Percentiles rank a stretch among this genome's conserved stretches.
Evolutionary conservation across 2,797 vertebrate genomes (phyloP).

Genomic region (Cyclura pinguis): DNA sequence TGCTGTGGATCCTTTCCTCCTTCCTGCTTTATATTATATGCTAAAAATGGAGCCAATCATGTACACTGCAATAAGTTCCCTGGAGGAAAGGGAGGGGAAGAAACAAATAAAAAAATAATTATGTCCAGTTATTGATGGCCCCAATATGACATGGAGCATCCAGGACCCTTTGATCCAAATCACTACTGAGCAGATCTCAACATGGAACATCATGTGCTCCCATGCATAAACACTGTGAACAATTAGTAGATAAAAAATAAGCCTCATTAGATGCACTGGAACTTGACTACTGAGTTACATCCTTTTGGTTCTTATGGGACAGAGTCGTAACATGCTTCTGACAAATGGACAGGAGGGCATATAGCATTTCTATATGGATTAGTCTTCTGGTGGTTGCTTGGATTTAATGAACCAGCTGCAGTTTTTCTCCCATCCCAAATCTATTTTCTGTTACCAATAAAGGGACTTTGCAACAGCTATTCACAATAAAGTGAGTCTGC

Average conservation of each 20-base stretch:
- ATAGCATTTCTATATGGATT: background rate
- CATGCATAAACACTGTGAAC: no score
- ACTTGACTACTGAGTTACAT: background rate
- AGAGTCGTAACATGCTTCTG: background rate
- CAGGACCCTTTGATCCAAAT: background rate
- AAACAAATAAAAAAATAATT: background rate
- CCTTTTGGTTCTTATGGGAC: background rate
- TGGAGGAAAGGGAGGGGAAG: background rate
- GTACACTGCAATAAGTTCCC: no score
- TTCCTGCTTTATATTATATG: no score
- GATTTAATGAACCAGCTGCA: background rate
- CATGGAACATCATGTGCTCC: background rate
- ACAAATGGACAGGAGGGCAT: background rate
- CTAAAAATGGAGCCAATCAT: no score
- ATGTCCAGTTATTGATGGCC: background rate
- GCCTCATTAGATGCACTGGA: background rate
- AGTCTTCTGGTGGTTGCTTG: background rate
- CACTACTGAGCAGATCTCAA: background rate
- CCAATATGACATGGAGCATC: background rate
- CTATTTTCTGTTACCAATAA: background rate
- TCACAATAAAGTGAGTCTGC: no score
- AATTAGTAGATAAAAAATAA: background rate
- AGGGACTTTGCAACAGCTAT: background rate
- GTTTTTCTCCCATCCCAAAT: background rate
- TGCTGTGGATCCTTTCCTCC: background rate